Conservation (phyloP, 2,113 vertebrate species). For the Struthidea cinerea region DNA sequence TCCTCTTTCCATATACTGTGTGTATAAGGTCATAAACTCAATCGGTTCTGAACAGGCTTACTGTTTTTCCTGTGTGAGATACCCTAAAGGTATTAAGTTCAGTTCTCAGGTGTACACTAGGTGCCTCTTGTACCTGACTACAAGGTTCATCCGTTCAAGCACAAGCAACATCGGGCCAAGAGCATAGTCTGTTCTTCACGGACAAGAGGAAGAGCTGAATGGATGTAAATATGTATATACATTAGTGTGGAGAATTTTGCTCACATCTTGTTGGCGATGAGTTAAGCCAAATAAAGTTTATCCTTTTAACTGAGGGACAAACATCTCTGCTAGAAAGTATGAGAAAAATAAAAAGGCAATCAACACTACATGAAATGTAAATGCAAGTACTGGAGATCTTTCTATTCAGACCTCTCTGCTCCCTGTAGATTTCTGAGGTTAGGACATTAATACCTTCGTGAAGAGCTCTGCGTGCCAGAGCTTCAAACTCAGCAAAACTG, state of each 20-base stretch:
- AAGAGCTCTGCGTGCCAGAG: conserved; percentile 89
- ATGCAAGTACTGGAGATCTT: background rate
- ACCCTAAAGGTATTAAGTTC: background rate
- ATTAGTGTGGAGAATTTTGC: background rate
- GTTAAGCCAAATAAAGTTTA: background rate
- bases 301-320: background rate
- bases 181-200: background rate
- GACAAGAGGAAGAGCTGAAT: background rate
- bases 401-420: background rate
- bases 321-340: background rate
- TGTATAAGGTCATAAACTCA: background rate
- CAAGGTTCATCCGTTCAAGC: background rate
- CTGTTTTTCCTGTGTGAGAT: background rate
- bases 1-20: background rate
- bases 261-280: background rate
- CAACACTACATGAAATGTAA: background rate
- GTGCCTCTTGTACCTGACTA: background rate
- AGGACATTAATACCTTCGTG: conserved; percentile 85
- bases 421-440: background rate
- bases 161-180: background rate
- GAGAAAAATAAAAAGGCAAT: background rate
- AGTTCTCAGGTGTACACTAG: background rate
- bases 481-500: conserved; percentile 96
- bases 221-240: background rate
- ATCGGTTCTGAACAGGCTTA: background rate